Conservation (phyloP, 2,888 invertebrate genomes). For the Mactromeris polynyma region DNA sequence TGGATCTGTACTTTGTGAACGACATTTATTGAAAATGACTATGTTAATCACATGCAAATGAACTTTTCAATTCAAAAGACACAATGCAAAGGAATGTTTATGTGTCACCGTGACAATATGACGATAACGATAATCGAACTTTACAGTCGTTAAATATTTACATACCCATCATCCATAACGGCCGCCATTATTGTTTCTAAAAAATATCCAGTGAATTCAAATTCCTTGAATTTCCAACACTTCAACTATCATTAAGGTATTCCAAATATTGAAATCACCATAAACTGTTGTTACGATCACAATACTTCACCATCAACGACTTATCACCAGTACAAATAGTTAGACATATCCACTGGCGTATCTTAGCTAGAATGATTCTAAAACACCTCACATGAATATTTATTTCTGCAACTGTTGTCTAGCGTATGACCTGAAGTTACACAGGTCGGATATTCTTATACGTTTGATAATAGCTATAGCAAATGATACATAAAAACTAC, state of each 20-base stretch:
- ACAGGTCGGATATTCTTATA: not conserved
- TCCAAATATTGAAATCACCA: not conserved
- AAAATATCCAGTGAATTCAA: not conserved
- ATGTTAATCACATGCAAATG: too few relatives aligned
- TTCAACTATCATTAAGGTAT: not conserved
- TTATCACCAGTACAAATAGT: not conserved
- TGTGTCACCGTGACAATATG: not conserved
- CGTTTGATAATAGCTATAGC: not conserved
- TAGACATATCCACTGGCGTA: not conserved
- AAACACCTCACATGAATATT: not conserved
- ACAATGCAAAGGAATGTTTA: too few relatives aligned
- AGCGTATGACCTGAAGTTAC: not conserved
- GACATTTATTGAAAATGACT: too few relatives aligned
- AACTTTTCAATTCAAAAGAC: too few relatives aligned
- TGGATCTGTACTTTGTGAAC: too few relatives aligned
- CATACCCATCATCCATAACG: slow-evolving; percentile 16
- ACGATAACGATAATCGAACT: not conserved
- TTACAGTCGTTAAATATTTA: not conserved
- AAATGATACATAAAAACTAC: slow-evolving; percentile 3
- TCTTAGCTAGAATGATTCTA: not conserved
- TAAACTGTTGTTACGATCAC: not conserved
- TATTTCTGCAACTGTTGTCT: slow-evolving; percentile 5
- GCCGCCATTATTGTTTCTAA: slow-evolving; percentile 8
- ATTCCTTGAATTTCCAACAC: not conserved
- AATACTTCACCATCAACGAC: not conserved